phyloP scores from a whole-genome alignment of 2,888 invertebrate genomes.

The Crematogaster levior region DNA sequence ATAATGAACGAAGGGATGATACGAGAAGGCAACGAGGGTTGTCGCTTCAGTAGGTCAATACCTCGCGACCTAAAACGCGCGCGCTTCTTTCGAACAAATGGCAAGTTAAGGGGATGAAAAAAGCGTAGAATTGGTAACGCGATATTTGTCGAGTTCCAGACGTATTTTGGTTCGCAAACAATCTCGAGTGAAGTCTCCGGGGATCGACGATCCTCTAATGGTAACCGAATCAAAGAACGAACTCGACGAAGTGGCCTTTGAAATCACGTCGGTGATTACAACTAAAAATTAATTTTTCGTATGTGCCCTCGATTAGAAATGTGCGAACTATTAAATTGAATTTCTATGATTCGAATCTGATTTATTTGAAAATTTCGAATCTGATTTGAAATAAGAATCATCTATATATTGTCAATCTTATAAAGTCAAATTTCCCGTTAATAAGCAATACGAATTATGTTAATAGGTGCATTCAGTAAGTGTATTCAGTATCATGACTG shows the following conservation, averaged over 20 bases:
- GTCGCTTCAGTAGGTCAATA: constrained; percentile 81
- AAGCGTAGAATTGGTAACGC: constrained; percentile 67
- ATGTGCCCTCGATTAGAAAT: not conserved
- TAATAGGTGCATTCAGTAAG: too few species aligned
- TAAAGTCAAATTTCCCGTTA: too few species aligned
- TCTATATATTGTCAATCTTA: too few species aligned
- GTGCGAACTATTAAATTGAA: too few species aligned
- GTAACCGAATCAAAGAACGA: constrained; percentile 28
- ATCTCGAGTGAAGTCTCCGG: constrained; percentile 33
- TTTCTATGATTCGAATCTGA: too few species aligned
- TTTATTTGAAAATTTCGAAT: too few species aligned
- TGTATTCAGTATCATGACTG: too few species aligned
- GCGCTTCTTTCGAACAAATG: constrained; percentile 25
- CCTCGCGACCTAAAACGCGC: constrained; percentile 69
- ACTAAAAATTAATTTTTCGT: not conserved
- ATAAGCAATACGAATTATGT: too few species aligned
- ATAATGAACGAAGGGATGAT: constrained; percentile 83
- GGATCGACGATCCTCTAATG: constrained; percentile 3
- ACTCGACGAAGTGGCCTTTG: not conserved
- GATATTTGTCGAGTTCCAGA: constrained; percentile 67
- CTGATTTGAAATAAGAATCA: too few species aligned
- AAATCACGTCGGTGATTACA: not conserved
- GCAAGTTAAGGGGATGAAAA: constrained; percentile 6
- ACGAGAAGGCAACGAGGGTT: constrained; percentile 64
- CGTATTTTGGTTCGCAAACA: constrained; percentile 68